A percentile compares a stretch with the other conserved stretches of the same genome.
These are phyloP conservation scores for Sarotherodon lohbergeri DNA, from an alignment of 2,113 vertebrate genomes.

Conservation along the genomic window DNA sequence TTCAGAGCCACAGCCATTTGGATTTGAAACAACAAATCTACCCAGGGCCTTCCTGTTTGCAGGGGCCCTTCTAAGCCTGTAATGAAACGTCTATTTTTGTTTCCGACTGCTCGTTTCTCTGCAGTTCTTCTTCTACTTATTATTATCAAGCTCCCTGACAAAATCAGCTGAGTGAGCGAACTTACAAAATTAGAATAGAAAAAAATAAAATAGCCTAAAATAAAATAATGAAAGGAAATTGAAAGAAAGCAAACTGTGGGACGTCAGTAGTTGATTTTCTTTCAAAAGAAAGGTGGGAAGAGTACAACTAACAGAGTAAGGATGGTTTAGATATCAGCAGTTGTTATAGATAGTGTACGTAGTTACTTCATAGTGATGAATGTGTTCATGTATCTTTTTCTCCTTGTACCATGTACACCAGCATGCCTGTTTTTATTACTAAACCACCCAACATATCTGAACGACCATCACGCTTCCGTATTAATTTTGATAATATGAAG, in stretches of 20 bases:
- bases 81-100: not conserved
- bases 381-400: not conserved
- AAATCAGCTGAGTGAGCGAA: not conserved
- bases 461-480: not conserved
- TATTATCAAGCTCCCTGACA: not conserved
- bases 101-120: not conserved
- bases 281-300: not conserved
- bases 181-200: not conserved
- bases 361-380: not conserved
- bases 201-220: not conserved
- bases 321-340: not conserved
- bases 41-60: not conserved
- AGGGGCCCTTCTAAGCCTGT: not conserved
- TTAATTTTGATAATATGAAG: not conserved
- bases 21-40: not conserved
- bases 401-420: not conserved
- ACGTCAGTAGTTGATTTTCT: not conserved
- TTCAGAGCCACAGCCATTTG: not conserved
- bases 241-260: not conserved
- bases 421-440: not conserved
- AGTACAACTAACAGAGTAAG: not conserved
- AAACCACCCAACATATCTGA: not conserved
- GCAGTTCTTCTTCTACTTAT: not conserved
- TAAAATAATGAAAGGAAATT: not conserved
- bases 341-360: not conserved